Evolutionary conservation across 2,888 invertebrate species (phyloP), one percentile per base, ranked within the genome.

Genomic region (Watsonalla cultraria): DNA sequence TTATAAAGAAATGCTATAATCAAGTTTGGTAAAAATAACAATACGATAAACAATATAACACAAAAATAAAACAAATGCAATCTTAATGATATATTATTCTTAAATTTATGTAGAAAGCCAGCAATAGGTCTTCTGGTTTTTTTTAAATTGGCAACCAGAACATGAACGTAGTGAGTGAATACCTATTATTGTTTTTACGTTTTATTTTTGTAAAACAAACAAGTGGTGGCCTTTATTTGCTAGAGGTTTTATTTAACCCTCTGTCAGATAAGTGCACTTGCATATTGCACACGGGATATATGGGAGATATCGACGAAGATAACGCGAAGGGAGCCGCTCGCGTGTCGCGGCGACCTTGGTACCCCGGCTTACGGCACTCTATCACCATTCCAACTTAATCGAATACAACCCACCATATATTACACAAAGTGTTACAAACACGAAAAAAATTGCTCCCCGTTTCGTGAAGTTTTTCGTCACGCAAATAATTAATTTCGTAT

Each of bases 381-480:
- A 84, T 81, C 75, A 73, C 80, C 70, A 81, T 84, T 80, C 81
- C 71, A 82, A 81, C 72, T 82, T 82, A 84, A 84, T 84, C 82
- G 76, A 80, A 80, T 74, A 80, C 79, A 70, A 74, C 72, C 66
- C 57, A 70, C 72, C 67, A 74, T 74, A 78, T 72, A 73, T 74
- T 68, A 72, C 57, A 61, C 51, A 56, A 42, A 67, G 68, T 72
- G 66, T 65, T 69, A 59, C 60, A 65, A 68, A 65, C 60, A 61
- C 59, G 70, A 68, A 68, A 66, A 48, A 37, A 35, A 9, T 7
- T 48, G 35, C 34, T 49, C 49, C 37, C n/a, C 5, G 9, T 15
- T 15, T 42, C 42, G 11, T 11, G 5, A 42, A 42, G 42, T 42
- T 42, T 11, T 42, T 5, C 42, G 11, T 11, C 42, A 42, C 42